Evolutionary conservation across 2,113 vertebrate genomes (phyloP), one percentile per base, ranked within the genome.

Genomic region (Dasyurus viverrinus): DNA sequence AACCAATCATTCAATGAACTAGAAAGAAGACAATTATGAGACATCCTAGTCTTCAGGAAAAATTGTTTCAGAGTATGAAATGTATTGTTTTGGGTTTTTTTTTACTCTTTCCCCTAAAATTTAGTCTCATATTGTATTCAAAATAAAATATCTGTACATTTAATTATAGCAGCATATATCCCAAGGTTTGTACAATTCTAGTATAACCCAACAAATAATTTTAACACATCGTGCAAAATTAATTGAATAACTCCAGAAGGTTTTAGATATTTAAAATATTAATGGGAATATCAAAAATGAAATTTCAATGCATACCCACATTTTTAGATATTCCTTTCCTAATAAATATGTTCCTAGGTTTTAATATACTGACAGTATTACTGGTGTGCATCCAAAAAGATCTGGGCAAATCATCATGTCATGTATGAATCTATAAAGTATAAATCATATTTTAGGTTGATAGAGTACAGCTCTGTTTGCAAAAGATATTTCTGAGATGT

Each of bases 381-480:
- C 19, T 14, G 46, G 90, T 8, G 27, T 50, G 53, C 68, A 90
- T 53, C 4, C 47, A 26, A 47, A 94, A 26, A 93, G 89, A 93
- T 14, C 2, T 6, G 10, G n/a, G 19, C 93, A 96, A 19, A 84
- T 92, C 36, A n/a, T 1, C 19, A 5, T n/a, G 2, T 27, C 92
- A 42, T 23, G 6, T 23, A 55, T 26, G 90, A 97, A 97, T 47
- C 54, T 90, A 36, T 90, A 91, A 89, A 91, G 92, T 53, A 94
- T 89, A 96, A 96, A 54, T 54, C 24, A 47, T 93, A 19, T 93
- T 92, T 93, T 90, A 92, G 84, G 60, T 8, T 68, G 90, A 91
- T 96, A 46, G 14, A 53, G 47, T 57, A 2, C 52, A 94, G 55
- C 42, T 42, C 4, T 57, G 0, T 94, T 95, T 94, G n/a, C 42